Base-by-base conservation (phyloP, 1,140 invertebrate species). In the Bombus waltoni region DNA sequence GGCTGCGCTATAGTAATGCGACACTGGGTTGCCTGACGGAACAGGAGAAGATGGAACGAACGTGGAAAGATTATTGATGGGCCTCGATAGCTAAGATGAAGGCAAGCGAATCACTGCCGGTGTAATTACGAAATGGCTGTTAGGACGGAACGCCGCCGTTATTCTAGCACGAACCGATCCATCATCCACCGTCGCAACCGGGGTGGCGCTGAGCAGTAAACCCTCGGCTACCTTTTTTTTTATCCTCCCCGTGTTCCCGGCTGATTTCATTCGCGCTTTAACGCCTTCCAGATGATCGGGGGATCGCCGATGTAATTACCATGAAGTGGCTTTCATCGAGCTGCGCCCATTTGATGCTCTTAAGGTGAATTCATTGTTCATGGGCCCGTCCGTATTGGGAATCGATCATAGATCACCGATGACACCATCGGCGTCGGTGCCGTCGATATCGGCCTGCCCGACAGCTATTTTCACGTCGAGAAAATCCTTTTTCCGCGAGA, bases 61-160 rank as follows among this genome's bases (percentile, higher is more conserved):
- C 66, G 84, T 91, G 89, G 86, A 92, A 91, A 90, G 89, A 92
- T 94, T 95, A 94, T 94, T 94, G 94, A 95, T 94, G 93, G 92
- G 91, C 82, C 74, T 82, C 85, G 90, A 94, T 94, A 93, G 94
- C 93, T 93, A 94, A 94, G 94, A 94, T 88, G 91, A 85, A 86
- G 85, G 76, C 88, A 92, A 92, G 91, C 90, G 93, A 94, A 94
- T 94, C 93, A 93, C 93, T 93, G 93, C 89, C 91, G 89, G 91
- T 92, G 92, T 94, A 95, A 95, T 95, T 94, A 94, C 93, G 93
- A 94, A 94, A 95, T 94, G 94, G 93, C 94, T 92, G 91, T 92
- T 92, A 92, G 83, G 68, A 92, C 82, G 89, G 86, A 81, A 78
- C 72, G 75, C 79, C 72, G 84, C 85, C 81, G 88, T 93, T 93